Conservation (phyloP, 2,888 invertebrate genomes). For the Tholera decimalis region DNA sequence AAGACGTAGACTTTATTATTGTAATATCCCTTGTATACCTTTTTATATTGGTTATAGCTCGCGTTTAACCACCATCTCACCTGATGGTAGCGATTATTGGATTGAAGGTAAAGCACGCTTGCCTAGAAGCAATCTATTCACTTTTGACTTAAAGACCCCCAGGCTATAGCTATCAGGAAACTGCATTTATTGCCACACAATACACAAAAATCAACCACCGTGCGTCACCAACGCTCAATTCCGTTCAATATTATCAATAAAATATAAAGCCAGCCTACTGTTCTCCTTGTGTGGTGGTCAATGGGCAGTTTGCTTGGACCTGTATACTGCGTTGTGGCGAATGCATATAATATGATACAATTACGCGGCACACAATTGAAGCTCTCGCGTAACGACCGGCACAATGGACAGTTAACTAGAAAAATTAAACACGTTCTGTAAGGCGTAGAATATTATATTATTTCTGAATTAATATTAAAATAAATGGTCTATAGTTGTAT, state of each 20-base stretch:
- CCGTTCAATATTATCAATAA: constrained; percentile 20
- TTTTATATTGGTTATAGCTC: too few species aligned
- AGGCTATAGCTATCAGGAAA: too few species aligned
- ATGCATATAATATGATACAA: constrained; percentile 65
- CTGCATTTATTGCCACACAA: neutral
- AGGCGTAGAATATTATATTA: constrained; percentile 10
- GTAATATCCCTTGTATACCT: too few species aligned
- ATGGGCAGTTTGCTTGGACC: constrained; percentile 5
- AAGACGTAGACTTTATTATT: too few species aligned
- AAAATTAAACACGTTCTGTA: constrained; percentile 30
- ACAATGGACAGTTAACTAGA: constrained; percentile 25
- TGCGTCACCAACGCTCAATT: neutral
- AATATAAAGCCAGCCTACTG: constrained; percentile 18
- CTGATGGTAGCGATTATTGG: too few species aligned
- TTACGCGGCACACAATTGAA: constrained; percentile 50
- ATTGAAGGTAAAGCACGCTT: too few species aligned
- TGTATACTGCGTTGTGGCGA: constrained; percentile 45
- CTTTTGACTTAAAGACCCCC: too few species aligned
- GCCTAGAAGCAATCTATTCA: too few species aligned
- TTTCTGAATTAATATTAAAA: neutral
- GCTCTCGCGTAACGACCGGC: constrained; percentile 15
- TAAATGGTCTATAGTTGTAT: neutral
- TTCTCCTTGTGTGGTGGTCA: constrained; percentile 26
- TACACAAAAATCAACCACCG: neutral
- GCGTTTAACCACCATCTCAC: too few species aligned